Percentiles rank a stretch among this genome's conserved stretches.
Evolutionary conservation across 1,140 invertebrate genomes (phyloP).

Genomic region (Drosophila truncata): DNA sequence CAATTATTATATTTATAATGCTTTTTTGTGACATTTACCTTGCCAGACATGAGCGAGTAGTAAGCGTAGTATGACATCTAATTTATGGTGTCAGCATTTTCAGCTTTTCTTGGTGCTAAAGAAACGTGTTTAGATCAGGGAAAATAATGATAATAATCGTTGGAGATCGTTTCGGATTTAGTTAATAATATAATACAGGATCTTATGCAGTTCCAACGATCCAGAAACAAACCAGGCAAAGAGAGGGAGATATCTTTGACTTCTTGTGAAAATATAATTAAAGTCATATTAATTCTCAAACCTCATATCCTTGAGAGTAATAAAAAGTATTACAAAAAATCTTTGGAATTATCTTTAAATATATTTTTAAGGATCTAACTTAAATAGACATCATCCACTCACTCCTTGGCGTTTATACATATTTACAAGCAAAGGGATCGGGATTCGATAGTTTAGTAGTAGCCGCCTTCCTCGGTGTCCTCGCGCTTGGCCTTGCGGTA

Average conservation of each 20-base stretch:
- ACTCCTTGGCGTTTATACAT: conserved; percentile 30
- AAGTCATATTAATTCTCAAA: neutral
- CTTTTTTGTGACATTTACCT: neutral
- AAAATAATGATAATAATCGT: neutral
- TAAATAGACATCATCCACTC: conserved; percentile 12
- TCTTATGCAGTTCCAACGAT: neutral
- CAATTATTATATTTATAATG: neutral
- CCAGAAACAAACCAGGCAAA: neutral
- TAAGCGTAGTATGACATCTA: conserved; percentile 3
- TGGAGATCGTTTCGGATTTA: neutral
- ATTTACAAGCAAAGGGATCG: conserved; percentile 27
- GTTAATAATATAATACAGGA: neutral
- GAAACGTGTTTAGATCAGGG: neutral
- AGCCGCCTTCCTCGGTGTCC: conserved; percentile 45
- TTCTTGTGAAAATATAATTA: neutral
- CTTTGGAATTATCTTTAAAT: neutral
- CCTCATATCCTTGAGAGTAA: neutral
- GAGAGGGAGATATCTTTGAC: too few species aligned
- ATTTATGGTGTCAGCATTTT: conserved; percentile 6
- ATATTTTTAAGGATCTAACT: conserved; percentile 24
- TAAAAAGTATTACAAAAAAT: neutral
- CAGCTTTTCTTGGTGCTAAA: neutral
- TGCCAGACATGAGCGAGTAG: neutral
- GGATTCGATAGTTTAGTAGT: conserved; percentile 28
- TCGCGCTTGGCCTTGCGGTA: conserved; percentile 69